Evolutionary conservation across 2,797 vertebrate species (phyloP).

Genomic region (Miichthys miiuy): DNA sequence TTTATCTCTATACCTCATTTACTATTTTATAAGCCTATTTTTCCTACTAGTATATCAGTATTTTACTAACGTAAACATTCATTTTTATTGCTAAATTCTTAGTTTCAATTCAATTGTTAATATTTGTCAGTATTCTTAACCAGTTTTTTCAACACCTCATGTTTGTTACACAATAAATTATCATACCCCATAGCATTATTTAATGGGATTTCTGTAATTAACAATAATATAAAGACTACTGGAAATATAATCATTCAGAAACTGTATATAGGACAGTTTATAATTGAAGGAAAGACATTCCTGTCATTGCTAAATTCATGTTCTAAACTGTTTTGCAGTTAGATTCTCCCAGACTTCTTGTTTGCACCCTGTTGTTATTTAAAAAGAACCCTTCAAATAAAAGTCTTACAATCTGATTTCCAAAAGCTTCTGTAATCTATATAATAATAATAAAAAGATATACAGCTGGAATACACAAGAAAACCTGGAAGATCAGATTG

Average conservation of each 20-base stretch:
- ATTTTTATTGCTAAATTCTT: background rate
- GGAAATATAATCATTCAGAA: background rate
- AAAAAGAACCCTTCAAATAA: background rate
- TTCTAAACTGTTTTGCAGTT: background rate
- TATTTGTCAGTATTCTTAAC: background rate
- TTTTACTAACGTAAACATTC: background rate
- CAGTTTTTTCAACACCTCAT: background rate
- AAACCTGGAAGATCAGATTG: background rate
- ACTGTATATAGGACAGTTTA: background rate
- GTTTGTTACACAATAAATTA: background rate
- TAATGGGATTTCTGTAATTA: background rate
- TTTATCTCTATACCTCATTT: background rate
- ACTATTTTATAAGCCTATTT: background rate
- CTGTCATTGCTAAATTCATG: background rate
- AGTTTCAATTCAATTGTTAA: background rate
- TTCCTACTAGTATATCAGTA: background rate
- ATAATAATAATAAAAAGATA: background rate
- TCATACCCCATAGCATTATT: background rate
- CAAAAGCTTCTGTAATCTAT: background rate
- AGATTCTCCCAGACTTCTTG: background rate
- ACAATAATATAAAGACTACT: background rate
- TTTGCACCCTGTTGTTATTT: background rate
- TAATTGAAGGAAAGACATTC: background rate
- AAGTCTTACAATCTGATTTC: background rate
- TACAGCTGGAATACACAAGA: background rate